phyloP scores from a whole-genome alignment of 2,113 vertebrate species.

The Atrichornis clamosus region DNA sequence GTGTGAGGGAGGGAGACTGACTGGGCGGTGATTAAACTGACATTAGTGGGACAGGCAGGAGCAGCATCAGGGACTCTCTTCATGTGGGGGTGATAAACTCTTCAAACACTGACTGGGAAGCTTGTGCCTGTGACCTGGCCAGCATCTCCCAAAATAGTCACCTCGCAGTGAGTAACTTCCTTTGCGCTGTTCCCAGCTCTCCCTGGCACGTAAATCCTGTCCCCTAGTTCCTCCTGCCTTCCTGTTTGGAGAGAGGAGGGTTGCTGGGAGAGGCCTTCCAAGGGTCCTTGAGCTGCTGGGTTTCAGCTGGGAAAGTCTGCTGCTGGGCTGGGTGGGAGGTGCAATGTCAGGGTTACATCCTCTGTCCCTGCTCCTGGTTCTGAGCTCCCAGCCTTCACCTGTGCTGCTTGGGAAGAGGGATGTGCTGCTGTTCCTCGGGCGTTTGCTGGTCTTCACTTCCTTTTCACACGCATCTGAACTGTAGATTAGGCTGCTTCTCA shows the following conservation, averaged over 20 bases:
- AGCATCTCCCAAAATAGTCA: slow-evolving; percentile 64
- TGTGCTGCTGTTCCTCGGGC: neutral
- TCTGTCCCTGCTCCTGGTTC: neutral
- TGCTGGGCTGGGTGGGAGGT: slow-evolving; percentile 13
- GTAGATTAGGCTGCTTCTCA: neutral
- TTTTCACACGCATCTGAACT: neutral
- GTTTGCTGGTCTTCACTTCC: slow-evolving; percentile 4
- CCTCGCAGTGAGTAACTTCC: slow-evolving; percentile 55
- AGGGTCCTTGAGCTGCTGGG: slow-evolving; percentile 42
- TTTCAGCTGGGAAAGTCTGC: slow-evolving; percentile 51
- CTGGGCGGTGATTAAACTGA: neutral
- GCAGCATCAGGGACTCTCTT: slow-evolving; percentile 25
- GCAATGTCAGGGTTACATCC: slow-evolving; percentile 51
- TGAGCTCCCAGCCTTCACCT: slow-evolving; percentile 45
- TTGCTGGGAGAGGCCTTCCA: slow-evolving; percentile 47
- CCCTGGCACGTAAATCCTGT: slow-evolving; percentile 69
- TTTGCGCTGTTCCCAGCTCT: slow-evolving; percentile 58
- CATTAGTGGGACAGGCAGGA: neutral
- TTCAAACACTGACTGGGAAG: slow-evolving; percentile 13
- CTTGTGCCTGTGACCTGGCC: slow-evolving; percentile 54
- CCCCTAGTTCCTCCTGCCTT: slow-evolving; percentile 58
- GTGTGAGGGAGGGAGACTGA: neutral
- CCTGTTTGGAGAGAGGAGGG: slow-evolving; percentile 58
- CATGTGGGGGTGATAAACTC: slow-evolving; percentile 20
- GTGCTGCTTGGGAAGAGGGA: neutral